phyloP scores from a whole-genome alignment of 1,140 invertebrate genomes.

The Popillia japonica region DNA sequence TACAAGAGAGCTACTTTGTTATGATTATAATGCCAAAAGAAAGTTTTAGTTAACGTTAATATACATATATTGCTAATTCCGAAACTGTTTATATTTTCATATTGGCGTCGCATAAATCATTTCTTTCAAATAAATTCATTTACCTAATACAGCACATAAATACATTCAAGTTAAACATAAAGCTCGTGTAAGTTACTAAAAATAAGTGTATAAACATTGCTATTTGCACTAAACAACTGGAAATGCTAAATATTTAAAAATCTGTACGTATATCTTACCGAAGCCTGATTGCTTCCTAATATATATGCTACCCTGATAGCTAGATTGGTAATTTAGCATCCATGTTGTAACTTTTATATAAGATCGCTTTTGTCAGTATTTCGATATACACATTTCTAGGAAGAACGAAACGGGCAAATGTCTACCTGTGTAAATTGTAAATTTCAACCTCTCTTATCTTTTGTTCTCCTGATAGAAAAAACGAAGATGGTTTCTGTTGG shows the following conservation, averaged over 20 bases:
- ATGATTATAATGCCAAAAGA: too few species aligned
- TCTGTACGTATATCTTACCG: neutral
- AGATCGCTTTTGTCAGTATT: neutral
- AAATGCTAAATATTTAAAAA: neutral
- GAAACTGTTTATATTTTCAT: too few species aligned
- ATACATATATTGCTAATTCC: too few species aligned
- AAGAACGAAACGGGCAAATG: neutral
- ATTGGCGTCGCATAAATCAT: too few species aligned
- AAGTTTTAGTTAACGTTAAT: too few species aligned
- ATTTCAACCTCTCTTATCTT: neutral
- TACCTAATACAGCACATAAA: too few species aligned
- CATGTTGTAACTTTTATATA: neutral
- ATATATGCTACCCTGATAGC: neutral
- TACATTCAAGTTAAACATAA: too few species aligned
- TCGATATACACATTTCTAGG: neutral
- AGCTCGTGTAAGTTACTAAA: too few species aligned
- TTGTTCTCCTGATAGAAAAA: neutral
- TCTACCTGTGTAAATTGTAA: neutral
- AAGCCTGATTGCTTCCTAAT: neutral
- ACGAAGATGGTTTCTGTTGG: slow-evolving; percentile 7
- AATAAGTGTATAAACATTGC: too few species aligned
- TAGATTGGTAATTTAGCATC: slow-evolving; percentile 19
- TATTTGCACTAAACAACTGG: neutral
- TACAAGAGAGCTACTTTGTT: too few species aligned
- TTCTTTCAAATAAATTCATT: too few species aligned